Conservation (phyloP, 2,797 vertebrate genomes). For the Basileuterus tristriatus region DNA sequence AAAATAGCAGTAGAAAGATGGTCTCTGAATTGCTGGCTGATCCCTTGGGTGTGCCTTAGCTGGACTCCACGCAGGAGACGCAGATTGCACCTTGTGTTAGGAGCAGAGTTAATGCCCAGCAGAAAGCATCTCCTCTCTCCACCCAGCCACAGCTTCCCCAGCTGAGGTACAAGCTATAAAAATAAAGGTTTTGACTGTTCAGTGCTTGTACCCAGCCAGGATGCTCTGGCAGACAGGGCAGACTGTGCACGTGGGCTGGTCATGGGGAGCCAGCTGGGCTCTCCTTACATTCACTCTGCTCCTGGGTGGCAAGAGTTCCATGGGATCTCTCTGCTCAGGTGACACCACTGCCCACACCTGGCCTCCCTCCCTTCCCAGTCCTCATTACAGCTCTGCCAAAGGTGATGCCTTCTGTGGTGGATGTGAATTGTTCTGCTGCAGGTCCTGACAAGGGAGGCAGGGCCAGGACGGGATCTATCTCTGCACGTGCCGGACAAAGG, state of each 20-base stretch:
- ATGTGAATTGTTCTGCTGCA: neutral
- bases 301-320: neutral
- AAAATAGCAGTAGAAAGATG: slow-evolving; percentile 62
- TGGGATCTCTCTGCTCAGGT: neutral
- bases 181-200: slow-evolving; percentile 62
- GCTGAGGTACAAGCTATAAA: slow-evolving; percentile 68
- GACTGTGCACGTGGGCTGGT: neutral
- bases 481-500: slow-evolving; percentile 92
- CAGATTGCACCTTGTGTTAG: neutral
- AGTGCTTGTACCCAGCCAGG: neutral
- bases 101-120: slow-evolving; percentile 37
- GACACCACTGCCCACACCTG: neutral
- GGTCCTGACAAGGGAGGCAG: neutral
- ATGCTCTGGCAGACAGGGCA: neutral
- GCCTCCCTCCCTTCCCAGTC: slow-evolving; percentile 22
- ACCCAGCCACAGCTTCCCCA: slow-evolving; percentile 22
- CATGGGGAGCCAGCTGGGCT: neutral
- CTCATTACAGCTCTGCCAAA: neutral
- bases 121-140: neutral
- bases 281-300: slow-evolving; percentile 3
- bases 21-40: slow-evolving; percentile 51
- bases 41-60: slow-evolving; percentile 27
- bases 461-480: slow-evolving; percentile 75
- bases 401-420: neutral
- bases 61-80: neutral